These are phyloP conservation scores for Hemaris fuciformis DNA, from an alignment of 2,888 invertebrate genomes.

Conservation along the genomic window DNA sequence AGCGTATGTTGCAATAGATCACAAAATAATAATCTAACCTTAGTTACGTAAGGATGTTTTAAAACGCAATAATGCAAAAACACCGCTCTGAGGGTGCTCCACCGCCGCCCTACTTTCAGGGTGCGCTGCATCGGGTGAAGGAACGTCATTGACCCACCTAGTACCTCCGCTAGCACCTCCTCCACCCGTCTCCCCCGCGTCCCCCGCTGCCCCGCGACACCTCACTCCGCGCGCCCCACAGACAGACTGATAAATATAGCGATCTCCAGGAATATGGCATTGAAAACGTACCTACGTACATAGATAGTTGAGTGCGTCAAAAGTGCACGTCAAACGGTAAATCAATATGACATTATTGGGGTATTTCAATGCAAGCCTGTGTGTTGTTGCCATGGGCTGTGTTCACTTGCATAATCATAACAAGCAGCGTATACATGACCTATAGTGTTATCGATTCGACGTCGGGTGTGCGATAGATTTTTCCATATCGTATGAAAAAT, in stretches of 20 bases:
- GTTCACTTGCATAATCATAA: constrained; percentile 14
- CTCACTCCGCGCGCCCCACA: constrained; percentile 30
- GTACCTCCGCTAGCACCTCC: constrained; percentile 50
- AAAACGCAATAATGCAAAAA: constrained; percentile 13
- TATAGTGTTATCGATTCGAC: neutral
- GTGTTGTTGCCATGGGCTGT: constrained; percentile 20
- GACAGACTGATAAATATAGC: constrained; percentile 61
- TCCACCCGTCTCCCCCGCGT: constrained; percentile 37
- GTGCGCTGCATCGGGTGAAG: constrained; percentile 66
- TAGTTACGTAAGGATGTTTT: constrained; percentile 8
- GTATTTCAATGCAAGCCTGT: constrained; percentile 14
- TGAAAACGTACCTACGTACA: constrained; percentile 42
- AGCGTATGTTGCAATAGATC: constrained; percentile 14
- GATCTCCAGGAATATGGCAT: constrained; percentile 67
- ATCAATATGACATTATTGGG: constrained; percentile 27
- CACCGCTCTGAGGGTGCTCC: constrained; percentile 11
- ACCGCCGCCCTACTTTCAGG: constrained; percentile 65
- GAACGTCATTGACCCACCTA: constrained; percentile 74
- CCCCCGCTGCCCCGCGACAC: constrained; percentile 40
- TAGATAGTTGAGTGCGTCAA: constrained; percentile 23
- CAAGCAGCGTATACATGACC: neutral
- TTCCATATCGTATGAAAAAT: neutral
- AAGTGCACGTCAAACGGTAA: constrained; percentile 24
- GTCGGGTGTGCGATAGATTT: neutral
- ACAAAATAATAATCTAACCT: neutral